Conservation (phyloP, 2,888 invertebrate genomes). For the Caenorhabditis uteleia region DNA sequence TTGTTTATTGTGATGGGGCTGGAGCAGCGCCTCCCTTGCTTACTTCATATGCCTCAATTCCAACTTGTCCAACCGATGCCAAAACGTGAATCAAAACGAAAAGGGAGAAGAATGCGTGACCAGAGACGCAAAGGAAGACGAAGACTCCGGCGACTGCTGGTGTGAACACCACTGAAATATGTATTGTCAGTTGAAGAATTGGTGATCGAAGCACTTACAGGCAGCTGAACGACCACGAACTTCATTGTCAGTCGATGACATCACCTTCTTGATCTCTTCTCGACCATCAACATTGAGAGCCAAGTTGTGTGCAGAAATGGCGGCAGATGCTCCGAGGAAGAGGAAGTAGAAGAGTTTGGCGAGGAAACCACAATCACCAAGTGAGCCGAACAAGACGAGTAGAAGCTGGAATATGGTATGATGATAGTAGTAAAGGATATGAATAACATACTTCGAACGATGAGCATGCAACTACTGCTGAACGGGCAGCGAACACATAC, state of each 20-base stretch:
- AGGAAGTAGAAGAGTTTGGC: slow-evolving; percentile 37
- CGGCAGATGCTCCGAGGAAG: slow-evolving; percentile 27
- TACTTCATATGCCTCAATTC: slow-evolving; percentile 37
- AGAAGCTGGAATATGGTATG: slow-evolving; percentile 17
- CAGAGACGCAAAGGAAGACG: slow-evolving; percentile 39
- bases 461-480: slow-evolving; percentile 28
- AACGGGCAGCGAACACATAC: slow-evolving; percentile 35
- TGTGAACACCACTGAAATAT: slow-evolving; percentile 10
- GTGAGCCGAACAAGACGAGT: slow-evolving; percentile 32
- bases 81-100: slow-evolving; percentile 40
- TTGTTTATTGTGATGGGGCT: background rate
- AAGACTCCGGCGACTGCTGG: slow-evolving; percentile 33
- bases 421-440: too few species aligned
- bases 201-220: background rate
- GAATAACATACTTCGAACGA: slow-evolving; percentile 14
- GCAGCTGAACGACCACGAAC: slow-evolving; percentile 32
- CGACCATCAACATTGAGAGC: slow-evolving; percentile 35
- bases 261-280: slow-evolving; percentile 29
- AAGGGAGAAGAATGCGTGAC: slow-evolving; percentile 40
- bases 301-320: slow-evolving; percentile 34
- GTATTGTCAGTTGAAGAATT: background rate
- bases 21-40: slow-evolving; percentile 8
- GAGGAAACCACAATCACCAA: slow-evolving; percentile 26
- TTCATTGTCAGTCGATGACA: slow-evolving; percentile 23
- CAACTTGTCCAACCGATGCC: slow-evolving; percentile 34